These are phyloP conservation scores for Lophotis ruficrista DNA, from an alignment of 2,113 vertebrate genomes.

Conservation along the genomic window DNA sequence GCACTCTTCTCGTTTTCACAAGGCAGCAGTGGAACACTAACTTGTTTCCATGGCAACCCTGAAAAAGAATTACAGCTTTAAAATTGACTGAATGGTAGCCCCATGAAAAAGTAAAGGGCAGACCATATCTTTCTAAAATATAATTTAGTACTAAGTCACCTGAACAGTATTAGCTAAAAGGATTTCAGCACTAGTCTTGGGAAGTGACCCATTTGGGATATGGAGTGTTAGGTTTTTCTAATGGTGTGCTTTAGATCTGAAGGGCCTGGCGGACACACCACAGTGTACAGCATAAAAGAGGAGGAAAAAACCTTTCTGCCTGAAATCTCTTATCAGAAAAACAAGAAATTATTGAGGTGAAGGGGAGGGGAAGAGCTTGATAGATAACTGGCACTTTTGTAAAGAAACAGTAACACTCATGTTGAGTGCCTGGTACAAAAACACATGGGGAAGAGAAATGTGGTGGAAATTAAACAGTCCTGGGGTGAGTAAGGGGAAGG, in stretches of 20 bases:
- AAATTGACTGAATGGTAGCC: constrained; percentile 63
- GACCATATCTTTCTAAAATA: constrained; percentile 67
- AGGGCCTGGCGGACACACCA: not conserved
- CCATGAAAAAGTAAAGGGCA: constrained; percentile 72
- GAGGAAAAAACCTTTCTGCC: not conserved
- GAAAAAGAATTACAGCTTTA: constrained; percentile 58
- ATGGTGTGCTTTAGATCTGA: constrained; percentile 45
- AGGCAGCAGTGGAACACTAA: constrained; percentile 50
- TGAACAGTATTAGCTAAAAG: constrained; percentile 71
- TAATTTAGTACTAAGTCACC: constrained; percentile 71
- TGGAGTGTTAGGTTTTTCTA: constrained; percentile 50
- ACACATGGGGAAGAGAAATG: not conserved
- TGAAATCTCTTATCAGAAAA: constrained; percentile 42
- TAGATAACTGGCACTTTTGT: not conserved
- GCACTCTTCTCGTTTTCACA: constrained; percentile 32
- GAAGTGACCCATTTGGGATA: constrained; percentile 68
- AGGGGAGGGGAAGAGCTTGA: not conserved
- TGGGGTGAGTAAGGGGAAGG: not conserved
- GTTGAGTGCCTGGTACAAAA: not conserved
- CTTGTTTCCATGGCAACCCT: constrained; percentile 70
- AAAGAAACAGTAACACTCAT: not conserved
- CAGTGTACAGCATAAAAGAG: not conserved
- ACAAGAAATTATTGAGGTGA: constrained; percentile 28
- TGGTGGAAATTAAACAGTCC: not conserved
- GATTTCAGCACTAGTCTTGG: constrained; percentile 58